Conservation (phyloP, 2,113 vertebrate species). For the Verasper variegatus region DNA sequence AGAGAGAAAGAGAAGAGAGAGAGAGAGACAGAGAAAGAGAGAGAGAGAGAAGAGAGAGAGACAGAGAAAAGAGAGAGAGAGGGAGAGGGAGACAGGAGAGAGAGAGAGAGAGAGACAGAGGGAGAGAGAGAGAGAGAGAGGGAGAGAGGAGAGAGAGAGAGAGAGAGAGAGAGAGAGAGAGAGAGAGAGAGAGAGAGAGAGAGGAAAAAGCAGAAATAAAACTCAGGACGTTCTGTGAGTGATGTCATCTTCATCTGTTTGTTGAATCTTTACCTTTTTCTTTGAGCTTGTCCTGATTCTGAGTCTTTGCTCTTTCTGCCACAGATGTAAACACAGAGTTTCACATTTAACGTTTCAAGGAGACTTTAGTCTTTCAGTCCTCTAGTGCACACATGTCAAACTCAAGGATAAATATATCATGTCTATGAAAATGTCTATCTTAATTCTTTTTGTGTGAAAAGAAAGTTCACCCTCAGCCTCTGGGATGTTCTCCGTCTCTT, state of each 20-base stretch:
- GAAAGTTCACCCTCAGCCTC: slow-evolving; percentile 8
- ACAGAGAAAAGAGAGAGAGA: not conserved
- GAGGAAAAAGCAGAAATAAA: rapidly evolving
- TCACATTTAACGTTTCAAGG: not conserved
- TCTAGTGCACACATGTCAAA: no score
- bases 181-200: not conserved
- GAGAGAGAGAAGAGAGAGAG: no score
- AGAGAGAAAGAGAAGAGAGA: no score
- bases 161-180: no score
- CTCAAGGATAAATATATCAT: no score
- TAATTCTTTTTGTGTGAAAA: no score
- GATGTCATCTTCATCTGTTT: not conserved
- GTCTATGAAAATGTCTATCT: no score
- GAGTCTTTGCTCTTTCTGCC: slow-evolving; percentile 50
- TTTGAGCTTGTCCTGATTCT: slow-evolving; percentile 50
- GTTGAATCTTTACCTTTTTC: slow-evolving; percentile 60
- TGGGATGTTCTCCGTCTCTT: not conserved
- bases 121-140: not conserved
- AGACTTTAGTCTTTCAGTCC: no score
- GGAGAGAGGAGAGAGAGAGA: no score
- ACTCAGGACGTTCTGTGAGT: not conserved
- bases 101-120: not conserved
- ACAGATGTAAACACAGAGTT: not conserved
- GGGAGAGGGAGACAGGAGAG: no score
- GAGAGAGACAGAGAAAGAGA: no score